Conservation (phyloP, 2,797 vertebrate genomes). For the Lepus oiostolus region DNA sequence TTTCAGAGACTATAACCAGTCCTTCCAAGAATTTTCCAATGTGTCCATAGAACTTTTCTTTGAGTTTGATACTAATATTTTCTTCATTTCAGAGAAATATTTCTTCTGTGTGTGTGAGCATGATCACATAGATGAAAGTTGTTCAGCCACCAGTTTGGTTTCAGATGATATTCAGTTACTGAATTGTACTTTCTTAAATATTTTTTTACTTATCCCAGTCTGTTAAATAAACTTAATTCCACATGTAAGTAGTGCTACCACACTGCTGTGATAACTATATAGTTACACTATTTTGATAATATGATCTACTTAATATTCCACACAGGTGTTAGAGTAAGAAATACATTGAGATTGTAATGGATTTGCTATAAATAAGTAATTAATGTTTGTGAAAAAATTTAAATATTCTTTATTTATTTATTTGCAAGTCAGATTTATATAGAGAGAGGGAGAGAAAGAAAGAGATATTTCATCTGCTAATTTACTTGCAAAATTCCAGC, state of each 20-base stretch:
- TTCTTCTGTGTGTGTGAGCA: neutral
- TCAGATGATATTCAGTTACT: neutral
- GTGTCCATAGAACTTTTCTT: neutral
- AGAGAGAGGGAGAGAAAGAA: no score
- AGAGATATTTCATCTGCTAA: no score
- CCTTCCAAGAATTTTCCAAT: neutral
- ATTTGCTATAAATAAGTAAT: neutral
- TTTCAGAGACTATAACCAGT: neutral
- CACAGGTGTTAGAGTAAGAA: neutral
- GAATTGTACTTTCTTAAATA: neutral
- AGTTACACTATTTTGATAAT: conserved; percentile 1
- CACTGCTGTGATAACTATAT: neutral
- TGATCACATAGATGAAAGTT: neutral
- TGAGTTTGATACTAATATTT: neutral
- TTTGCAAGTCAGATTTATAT: no score
- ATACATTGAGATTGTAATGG: neutral
- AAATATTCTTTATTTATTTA: neutral
- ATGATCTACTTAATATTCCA: neutral
- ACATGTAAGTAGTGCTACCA: neutral
- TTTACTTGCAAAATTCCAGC: no score
- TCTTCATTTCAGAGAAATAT: neutral
- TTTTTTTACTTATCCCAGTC: neutral
- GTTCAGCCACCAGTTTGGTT: neutral
- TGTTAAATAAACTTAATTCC: neutral
- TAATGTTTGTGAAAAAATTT: neutral